Conservation (phyloP, 2,797 vertebrate species). For the Sandelia bainsii region DNA sequence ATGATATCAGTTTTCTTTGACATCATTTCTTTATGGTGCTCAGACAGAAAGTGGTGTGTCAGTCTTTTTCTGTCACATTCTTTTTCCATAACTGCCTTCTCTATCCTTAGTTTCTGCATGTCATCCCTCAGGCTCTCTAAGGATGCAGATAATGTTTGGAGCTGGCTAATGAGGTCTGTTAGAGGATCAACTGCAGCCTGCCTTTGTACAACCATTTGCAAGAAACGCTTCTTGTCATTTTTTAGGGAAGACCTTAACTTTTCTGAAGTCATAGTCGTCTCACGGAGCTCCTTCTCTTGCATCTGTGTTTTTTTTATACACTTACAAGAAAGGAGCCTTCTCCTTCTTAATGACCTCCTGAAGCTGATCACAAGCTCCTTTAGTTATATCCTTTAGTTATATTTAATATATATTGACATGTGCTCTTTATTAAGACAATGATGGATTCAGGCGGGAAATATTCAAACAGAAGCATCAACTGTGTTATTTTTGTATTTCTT, state of each 20-base stretch:
- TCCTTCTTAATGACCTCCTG: background rate
- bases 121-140: background rate
- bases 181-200: background rate
- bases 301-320: background rate
- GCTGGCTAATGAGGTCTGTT: background rate
- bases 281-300: background rate
- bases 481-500: no score
- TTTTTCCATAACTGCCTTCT: background rate
- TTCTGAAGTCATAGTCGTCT: slow-evolving; percentile 1
- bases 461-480: no score
- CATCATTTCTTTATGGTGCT: background rate
- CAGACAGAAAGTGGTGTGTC: background rate
- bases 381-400: no score
- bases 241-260: background rate
- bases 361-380: background rate
- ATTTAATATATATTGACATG: no score
- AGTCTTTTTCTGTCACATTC: background rate
- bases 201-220: background rate
- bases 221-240: background rate
- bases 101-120: background rate
- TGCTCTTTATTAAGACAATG: no score
- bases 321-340: background rate
- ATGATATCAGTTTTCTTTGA: background rate
- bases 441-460: no score
- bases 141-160: background rate